A percentile compares a stretch with the other conserved stretches of the same genome.
phyloP scores from a whole-genome alignment of 2,888 invertebrate species.

The Cosmia trapezina region DNA sequence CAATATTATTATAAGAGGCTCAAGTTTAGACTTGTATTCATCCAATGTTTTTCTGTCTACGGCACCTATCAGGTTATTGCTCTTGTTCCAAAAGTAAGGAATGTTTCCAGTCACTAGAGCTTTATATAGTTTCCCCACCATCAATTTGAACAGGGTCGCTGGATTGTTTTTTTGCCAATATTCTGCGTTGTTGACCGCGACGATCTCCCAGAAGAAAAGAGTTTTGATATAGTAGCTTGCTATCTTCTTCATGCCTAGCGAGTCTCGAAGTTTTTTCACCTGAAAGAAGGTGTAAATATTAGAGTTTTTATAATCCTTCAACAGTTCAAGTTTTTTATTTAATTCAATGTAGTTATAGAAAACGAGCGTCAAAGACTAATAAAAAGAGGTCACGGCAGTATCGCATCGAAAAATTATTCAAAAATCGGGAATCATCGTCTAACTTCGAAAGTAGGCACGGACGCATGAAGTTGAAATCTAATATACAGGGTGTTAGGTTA shows the following conservation, averaged over 20 bases:
- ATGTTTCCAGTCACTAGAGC: slow-evolving; percentile 76
- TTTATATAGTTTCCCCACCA: slow-evolving; percentile 80
- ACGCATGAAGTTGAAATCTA: background rate
- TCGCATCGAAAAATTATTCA: background rate
- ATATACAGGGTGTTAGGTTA: too few relatives aligned
- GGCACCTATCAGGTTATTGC: slow-evolving; percentile 82
- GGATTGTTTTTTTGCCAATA: slow-evolving; percentile 77
- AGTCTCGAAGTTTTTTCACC: slow-evolving; percentile 89
- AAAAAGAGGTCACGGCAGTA: background rate
- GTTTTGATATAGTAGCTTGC: slow-evolving; percentile 91
- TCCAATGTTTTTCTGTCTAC: slow-evolving; percentile 64
- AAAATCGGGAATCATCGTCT: background rate
- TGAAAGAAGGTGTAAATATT: slow-evolving; percentile 60
- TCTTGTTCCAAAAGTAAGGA: slow-evolving; percentile 87
- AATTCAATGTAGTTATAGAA: background rate
- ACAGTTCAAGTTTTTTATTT: background rate
- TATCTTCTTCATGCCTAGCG: slow-evolving; percentile 81
- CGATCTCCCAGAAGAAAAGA: slow-evolving; percentile 84
- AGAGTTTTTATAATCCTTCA: background rate
- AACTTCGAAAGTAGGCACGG: background rate
- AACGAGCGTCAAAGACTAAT: background rate
- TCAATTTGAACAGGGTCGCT: slow-evolving; percentile 77
- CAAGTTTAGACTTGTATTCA: slow-evolving; percentile 72
- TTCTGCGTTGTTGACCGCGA: slow-evolving; percentile 65
- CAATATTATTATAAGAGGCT: slow-evolving; percentile 70